These are phyloP conservation scores for Setophaga kirtlandii DNA, from an alignment of 2,113 vertebrate genomes.

Conservation along the genomic window DNA sequence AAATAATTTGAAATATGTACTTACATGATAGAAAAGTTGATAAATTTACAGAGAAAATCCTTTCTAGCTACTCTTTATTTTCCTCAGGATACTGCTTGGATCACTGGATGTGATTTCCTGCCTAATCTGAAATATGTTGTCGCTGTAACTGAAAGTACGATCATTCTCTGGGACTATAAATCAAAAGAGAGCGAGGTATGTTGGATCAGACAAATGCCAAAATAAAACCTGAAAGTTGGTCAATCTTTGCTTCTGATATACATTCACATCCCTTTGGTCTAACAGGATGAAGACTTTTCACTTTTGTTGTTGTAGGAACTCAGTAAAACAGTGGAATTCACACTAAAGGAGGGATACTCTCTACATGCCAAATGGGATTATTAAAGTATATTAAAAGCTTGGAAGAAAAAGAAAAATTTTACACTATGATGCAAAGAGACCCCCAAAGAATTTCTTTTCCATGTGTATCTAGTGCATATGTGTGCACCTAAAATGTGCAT, in stretches of 20 bases:
- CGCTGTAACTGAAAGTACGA: slow-evolving; percentile 74
- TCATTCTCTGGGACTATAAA: slow-evolving; percentile 79
- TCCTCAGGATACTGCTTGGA: slow-evolving; percentile 72
- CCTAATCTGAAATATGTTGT: slow-evolving; percentile 67
- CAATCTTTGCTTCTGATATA: background rate
- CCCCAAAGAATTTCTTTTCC: background rate
- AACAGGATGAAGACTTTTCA: background rate
- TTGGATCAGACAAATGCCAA: background rate
- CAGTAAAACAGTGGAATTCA: background rate
- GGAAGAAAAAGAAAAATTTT: background rate
- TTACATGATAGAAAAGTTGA: background rate
- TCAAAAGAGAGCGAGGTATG: slow-evolving; percentile 68
- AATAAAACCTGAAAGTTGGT: background rate
- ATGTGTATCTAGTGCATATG: background rate
- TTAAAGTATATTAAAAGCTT: background rate
- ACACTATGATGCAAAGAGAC: background rate
- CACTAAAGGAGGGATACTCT: background rate
- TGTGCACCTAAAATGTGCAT: background rate
- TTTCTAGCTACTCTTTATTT: background rate
- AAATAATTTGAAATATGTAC: background rate
- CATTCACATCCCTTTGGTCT: background rate
- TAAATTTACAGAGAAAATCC: background rate
- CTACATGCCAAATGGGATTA: background rate
- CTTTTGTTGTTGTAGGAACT: background rate
- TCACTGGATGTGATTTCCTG: slow-evolving; percentile 76